Conservation (phyloP, 2,113 vertebrate species). For the Onychostruthus taczanowskii region DNA sequence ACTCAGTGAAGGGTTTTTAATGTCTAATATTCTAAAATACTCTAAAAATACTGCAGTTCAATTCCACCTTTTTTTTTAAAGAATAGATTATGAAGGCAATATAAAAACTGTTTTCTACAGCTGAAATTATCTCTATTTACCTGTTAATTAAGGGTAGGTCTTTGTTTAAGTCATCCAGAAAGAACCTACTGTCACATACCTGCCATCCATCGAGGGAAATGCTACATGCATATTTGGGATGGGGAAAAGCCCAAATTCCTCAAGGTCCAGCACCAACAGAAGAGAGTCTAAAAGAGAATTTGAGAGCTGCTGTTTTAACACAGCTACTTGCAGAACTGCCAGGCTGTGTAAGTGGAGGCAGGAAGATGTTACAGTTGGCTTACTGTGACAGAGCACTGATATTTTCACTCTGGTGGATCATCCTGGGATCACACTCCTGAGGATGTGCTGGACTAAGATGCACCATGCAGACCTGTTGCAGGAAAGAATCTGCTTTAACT, state of each 20-base stretch:
- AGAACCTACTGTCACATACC: not conserved
- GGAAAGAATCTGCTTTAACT: conserved; percentile 38
- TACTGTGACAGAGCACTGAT: conserved; percentile 16
- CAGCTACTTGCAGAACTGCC: conserved; percentile 38
- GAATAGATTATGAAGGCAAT: not conserved
- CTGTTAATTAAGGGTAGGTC: not conserved
- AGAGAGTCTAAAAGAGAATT: not conserved
- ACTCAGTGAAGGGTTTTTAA: not conserved
- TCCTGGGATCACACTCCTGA: conserved; percentile 39
- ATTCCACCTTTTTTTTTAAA: not conserved
- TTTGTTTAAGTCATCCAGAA: not conserved
- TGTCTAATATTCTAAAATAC: not conserved
- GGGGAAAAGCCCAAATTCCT: not conserved
- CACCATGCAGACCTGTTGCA: not conserved
- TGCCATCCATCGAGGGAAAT: not conserved
- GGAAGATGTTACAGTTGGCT: conserved; percentile 40
- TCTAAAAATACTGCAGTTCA: not conserved
- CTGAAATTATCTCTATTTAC: not conserved
- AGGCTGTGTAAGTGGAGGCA: conserved; percentile 22
- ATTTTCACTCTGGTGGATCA: conserved; percentile 15
- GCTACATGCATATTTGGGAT: not conserved
- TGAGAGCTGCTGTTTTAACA: conserved; percentile 9
- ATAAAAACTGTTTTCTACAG: not conserved
- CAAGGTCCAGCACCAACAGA: not conserved
- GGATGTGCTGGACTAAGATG: not conserved